Evolutionary conservation across 2,113 vertebrate genomes (phyloP), one percentile per base, ranked within the genome.

Genomic region (Mobula hypostoma): DNA sequence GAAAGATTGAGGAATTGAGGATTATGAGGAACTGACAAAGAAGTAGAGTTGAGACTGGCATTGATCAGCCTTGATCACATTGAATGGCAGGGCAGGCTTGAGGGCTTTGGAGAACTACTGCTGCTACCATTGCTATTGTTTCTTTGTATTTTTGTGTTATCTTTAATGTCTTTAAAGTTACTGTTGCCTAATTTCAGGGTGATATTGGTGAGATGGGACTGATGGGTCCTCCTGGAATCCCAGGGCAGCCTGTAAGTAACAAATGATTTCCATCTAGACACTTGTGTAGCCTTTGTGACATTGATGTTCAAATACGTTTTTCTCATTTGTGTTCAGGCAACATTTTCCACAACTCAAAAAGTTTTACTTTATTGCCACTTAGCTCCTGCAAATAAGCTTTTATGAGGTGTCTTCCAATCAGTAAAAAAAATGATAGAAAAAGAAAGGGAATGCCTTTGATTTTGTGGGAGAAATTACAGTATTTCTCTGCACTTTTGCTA

Each of bases 161-260:
- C 21, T 74, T 74, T 74, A 15, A 74, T 63, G 15, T n/a, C 29
- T 12, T 58, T 48, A 56, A 83, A 83, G 63, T 27, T 63, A 24
- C 21, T 61, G 12, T 12, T 87, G 21, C 12, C 83, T 61, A n/a
- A 17, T 66, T 90, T n/a, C 61, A 90, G 85, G 85, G 85, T 66
- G 85, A 66, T 32, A 8, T 15, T 19, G 85, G 85, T 90, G 61
- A 32, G 15, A 17, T 36, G 61, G 85, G 85, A 66, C 27, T 32
- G 17, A 8, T 66, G 14, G 85, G 85, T 66, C 61, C 29, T 19
- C 15, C 61, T 66, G 85, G 85, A 32, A 90, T n/a, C 1, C 61
- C 85, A 68, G 85, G 85, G 15, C 61, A 90, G n/a, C 85, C 85
- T 68, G 85, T 90, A 66, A 68, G 85, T 90, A 90, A 8, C 27